phyloP scores from a whole-genome alignment of 2,888 invertebrate genomes.

The Coremacera marginata region DNA sequence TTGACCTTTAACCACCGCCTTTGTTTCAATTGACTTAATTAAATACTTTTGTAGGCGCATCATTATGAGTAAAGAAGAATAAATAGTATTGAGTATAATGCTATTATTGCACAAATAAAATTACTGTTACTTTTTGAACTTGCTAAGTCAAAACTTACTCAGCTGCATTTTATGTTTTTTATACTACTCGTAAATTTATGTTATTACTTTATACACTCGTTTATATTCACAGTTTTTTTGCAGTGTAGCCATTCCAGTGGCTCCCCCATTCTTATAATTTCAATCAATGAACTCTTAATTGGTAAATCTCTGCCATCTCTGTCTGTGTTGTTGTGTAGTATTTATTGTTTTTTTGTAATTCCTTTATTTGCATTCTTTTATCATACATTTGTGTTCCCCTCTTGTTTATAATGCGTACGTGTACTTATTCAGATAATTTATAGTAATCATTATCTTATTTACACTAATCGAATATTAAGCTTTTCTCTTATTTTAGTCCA shows the following conservation, averaged over 20 bases:
- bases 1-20: slow-evolving; percentile 30
- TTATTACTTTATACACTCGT: neutral
- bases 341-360: neutral
- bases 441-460: slow-evolving; percentile 36
- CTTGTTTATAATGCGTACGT: slow-evolving; percentile 26
- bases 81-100: neutral
- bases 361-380: slow-evolving; percentile 11
- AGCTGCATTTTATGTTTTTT: no score
- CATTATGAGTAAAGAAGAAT: neutral
- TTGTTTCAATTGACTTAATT: slow-evolving; percentile 31
- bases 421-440: slow-evolving; percentile 46
- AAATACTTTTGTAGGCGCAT: slow-evolving; percentile 12
- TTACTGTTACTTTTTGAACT: neutral
- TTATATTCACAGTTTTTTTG: neutral
- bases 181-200: neutral
- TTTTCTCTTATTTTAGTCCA: neutral
- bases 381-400: slow-evolving; percentile 6
- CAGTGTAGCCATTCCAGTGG: neutral
- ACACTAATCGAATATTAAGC: neutral
- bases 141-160: neutral
- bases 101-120: neutral
- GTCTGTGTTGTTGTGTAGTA: neutral
- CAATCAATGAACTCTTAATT: slow-evolving; percentile 36
- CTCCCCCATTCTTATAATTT: neutral
- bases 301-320: slow-evolving; percentile 26